These are phyloP conservation scores for Lithosia quadra DNA, from an alignment of 2,888 invertebrate species.

Conservation along the genomic window DNA sequence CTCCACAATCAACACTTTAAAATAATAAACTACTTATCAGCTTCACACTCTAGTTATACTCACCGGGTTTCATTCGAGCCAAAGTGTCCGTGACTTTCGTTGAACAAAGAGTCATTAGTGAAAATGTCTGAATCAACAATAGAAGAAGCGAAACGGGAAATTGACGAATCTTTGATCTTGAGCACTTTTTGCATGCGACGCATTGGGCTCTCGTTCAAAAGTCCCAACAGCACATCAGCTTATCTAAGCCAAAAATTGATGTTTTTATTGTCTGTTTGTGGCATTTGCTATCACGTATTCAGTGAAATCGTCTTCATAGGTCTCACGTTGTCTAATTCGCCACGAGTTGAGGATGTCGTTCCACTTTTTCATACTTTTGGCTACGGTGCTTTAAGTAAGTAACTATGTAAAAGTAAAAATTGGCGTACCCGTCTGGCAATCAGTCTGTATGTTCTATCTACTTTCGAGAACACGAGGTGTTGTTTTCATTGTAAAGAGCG, in stretches of 20 bases:
- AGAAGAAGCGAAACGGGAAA: constrained; percentile 71
- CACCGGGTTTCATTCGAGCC: constrained; percentile 48
- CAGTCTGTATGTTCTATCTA: constrained; percentile 32
- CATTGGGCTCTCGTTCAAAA: constrained; percentile 73
- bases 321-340: constrained; percentile 75
- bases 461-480: constrained; percentile 44
- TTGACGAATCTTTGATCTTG: constrained; percentile 69
- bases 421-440: constrained; percentile 39
- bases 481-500: constrained; percentile 34
- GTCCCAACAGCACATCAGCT: constrained; percentile 54
- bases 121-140: constrained; percentile 64
- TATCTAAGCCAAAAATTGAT: constrained; percentile 67
- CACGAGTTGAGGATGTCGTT: constrained; percentile 80
- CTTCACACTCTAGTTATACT: constrained; percentile 55
- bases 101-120: constrained; percentile 49
- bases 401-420: constrained; percentile 44
- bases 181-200: constrained; percentile 73
- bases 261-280: constrained; percentile 66
- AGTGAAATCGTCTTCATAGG: constrained; percentile 77
- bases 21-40: constrained; percentile 54
- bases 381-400: constrained; percentile 81
- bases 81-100: constrained; percentile 46
- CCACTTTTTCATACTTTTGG: constrained; percentile 82
- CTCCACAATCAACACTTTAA: constrained; percentile 50
- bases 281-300: constrained; percentile 78